phyloP scores from a whole-genome alignment of 2,113 vertebrate genomes.

The Gambusia affinis region DNA sequence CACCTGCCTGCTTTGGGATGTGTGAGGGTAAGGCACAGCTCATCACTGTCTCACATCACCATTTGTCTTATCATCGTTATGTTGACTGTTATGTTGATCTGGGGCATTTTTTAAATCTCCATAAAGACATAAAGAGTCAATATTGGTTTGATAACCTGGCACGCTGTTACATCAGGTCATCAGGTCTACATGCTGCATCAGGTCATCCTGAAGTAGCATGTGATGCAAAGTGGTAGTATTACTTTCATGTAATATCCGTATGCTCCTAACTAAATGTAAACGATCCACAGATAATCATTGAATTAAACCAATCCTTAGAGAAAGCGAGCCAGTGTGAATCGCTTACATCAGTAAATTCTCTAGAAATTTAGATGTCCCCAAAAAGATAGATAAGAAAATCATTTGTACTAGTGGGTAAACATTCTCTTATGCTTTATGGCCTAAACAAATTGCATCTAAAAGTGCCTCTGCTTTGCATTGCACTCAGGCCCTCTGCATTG shows the following conservation, averaged over 20 bases:
- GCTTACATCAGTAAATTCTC: background rate
- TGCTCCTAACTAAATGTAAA: background rate
- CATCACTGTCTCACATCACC: no score
- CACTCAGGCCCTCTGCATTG: slow-evolving; percentile 16
- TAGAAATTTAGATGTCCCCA: background rate
- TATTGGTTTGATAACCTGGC: no score
- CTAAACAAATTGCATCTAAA: background rate
- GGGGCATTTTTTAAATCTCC: background rate
- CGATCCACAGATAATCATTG: no score
- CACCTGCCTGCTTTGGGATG: no score
- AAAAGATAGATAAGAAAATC: background rate
- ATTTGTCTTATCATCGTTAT: no score
- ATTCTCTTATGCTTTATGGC: background rate
- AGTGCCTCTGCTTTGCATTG: slow-evolving; percentile 3
- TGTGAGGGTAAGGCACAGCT: no score
- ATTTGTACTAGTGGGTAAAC: background rate
- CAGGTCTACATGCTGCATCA: no score
- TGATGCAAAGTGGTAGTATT: background rate
- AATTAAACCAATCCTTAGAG: no score
- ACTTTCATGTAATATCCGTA: background rate
- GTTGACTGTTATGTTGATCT: background rate
- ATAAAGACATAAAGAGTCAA: background rate
- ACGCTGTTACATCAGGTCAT: no score
- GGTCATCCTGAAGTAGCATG: no score
- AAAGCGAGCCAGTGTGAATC: background rate